A percentile compares a stretch with the other conserved stretches of the same genome.
Evolutionary conservation across 2,113 vertebrate species (phyloP).

Genomic region (Campylomormyrus numenius): DNA sequence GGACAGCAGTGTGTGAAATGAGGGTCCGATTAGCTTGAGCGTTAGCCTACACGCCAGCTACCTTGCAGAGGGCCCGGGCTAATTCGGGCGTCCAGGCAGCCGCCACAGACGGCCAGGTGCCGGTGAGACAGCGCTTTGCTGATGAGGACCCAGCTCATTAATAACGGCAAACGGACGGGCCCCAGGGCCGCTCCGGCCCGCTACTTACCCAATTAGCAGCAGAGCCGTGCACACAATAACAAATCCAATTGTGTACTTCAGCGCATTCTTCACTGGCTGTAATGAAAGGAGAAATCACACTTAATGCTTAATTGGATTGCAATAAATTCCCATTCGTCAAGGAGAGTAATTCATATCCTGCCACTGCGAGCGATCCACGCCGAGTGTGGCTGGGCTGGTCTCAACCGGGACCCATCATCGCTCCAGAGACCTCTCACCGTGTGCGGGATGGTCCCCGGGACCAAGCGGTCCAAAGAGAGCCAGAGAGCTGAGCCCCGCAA

Average conservation of each 20-base stretch:
- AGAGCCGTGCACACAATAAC: slow-evolving; percentile 75
- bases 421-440: neutral
- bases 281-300: slow-evolving; percentile 47
- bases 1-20: neutral
- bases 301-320: slow-evolving; percentile 35
- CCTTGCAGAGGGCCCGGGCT: neutral
- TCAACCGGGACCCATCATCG: neutral
- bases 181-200: slow-evolving; percentile 12
- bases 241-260: slow-evolving; percentile 89
- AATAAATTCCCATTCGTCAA: slow-evolving; percentile 41
- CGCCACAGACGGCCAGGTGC: neutral
- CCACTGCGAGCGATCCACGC: slow-evolving; percentile 16
- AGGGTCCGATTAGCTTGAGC: neutral
- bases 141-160: slow-evolving; percentile 38
- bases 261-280: slow-evolving; percentile 86
- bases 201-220: slow-evolving; percentile 92
- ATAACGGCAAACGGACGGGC: slow-evolving; percentile 36
- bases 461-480: neutral
- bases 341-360: slow-evolving; percentile 25
- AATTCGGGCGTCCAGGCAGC: neutral
- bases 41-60: neutral
- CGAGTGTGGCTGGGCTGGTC: neutral
- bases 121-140: slow-evolving; percentile 6
- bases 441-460: neutral
- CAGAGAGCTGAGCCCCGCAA: neutral